These are phyloP conservation scores for Telmatochromis brachygnathus DNA, from an alignment of 2,113 vertebrate species.

Conservation along the genomic window DNA sequence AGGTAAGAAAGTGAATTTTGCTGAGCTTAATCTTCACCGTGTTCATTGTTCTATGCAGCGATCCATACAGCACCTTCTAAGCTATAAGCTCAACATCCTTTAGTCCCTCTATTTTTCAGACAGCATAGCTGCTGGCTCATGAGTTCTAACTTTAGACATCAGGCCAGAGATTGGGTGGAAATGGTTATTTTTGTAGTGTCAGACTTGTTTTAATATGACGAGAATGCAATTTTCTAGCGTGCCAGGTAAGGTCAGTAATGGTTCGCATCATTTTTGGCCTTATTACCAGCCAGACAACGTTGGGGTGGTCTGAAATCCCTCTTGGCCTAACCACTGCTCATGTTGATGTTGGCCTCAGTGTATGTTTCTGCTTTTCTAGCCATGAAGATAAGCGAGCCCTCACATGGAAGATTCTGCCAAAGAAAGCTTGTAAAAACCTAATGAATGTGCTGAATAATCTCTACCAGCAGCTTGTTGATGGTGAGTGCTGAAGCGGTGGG, in stretches of 20 bases:
- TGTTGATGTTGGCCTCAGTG: conserved; percentile 25
- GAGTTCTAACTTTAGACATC: conserved; percentile 14
- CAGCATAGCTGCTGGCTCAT: not conserved
- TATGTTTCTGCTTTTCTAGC: conserved; percentile 66
- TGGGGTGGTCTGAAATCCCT: conserved; percentile 7
- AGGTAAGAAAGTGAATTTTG: not conserved
- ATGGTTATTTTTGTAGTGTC: conserved; percentile 17
- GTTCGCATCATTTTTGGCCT: not conserved
- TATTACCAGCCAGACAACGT: not conserved
- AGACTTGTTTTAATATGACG: not conserved
- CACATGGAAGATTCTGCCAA: conserved; percentile 95
- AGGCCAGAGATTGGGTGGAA: not conserved
- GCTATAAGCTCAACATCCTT: not conserved
- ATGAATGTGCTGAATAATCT: conserved; percentile 89
- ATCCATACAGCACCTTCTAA: not conserved
- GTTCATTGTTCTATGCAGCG: not conserved
- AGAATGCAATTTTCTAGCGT: not conserved
- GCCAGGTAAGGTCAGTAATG: not conserved
- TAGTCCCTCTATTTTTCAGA: not conserved
- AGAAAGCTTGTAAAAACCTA: conserved; percentile 97
- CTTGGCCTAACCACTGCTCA: not conserved
- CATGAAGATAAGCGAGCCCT: conserved; percentile 88
- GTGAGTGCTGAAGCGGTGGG: conserved; percentile 72
- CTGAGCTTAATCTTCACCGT: not conserved
- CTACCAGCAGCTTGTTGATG: conserved; percentile 85